Evolutionary conservation across 2,113 vertebrate species (phyloP).

Genomic region (Lynx canadensis): DNA sequence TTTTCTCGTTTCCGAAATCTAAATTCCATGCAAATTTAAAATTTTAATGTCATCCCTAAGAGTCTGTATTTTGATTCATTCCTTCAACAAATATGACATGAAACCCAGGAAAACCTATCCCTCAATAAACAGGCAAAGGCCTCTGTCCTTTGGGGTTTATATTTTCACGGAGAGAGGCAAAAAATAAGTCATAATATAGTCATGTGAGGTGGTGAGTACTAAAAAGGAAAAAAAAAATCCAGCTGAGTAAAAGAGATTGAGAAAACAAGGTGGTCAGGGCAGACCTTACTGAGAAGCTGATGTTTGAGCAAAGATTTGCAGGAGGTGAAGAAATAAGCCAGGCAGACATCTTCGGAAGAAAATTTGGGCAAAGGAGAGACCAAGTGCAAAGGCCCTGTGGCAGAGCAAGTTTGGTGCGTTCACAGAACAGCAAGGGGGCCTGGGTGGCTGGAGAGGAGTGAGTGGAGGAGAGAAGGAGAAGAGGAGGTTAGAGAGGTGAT

Average conservation of each 20-base stretch:
- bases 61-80: conserved; percentile 3
- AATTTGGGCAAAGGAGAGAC: not conserved
- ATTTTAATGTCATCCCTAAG: not conserved
- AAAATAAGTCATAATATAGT: not conserved
- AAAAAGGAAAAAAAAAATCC: not conserved
- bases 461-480: accelerated
- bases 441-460: not conserved
- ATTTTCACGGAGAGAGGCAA: not conserved
- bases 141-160: not conserved
- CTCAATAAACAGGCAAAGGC: not conserved
- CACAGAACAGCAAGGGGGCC: not conserved
- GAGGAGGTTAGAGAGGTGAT: not conserved
- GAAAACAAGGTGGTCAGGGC: not conserved
- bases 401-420: not conserved
- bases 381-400: not conserved
- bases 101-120: not conserved
- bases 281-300: not conserved
- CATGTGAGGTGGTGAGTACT: not conserved
- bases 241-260: not conserved
- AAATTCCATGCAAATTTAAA: conserved; percentile 29
- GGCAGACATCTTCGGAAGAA: not conserved
- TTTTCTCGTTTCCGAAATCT: not conserved
- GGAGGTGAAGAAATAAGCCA: not conserved
- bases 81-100: not conserved
- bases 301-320: not conserved